Percentiles rank a stretch among this genome's conserved stretches.
These are phyloP conservation scores for Phylloscopus trochilus DNA, from an alignment of 2,113 vertebrate genomes.

Conservation along the genomic window DNA sequence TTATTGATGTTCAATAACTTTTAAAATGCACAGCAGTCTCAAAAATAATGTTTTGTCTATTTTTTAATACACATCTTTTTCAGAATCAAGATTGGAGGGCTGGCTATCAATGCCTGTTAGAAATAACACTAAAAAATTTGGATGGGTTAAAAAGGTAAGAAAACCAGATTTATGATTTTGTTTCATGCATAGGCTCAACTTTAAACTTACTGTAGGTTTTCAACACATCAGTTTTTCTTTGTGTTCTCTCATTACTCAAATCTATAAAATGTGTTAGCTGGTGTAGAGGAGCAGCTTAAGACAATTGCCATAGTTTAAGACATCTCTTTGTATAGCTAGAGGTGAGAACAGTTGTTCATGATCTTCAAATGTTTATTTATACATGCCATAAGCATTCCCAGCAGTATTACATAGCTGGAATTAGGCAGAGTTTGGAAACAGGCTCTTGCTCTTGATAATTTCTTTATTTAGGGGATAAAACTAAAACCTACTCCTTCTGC, in stretches of 20 bases:
- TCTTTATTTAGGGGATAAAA: not conserved
- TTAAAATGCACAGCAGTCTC: not conserved
- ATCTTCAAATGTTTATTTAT: not conserved
- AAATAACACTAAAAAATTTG: slow-evolving; percentile 97
- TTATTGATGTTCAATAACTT: not conserved
- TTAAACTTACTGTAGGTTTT: not conserved
- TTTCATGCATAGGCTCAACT: not conserved
- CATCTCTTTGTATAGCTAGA: not conserved
- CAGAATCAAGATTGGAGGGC: slow-evolving; percentile 91
- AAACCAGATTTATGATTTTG: not conserved
- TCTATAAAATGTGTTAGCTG: not conserved
- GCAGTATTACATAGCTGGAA: not conserved
- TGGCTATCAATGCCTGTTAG: slow-evolving; percentile 97
- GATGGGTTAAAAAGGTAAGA: slow-evolving; percentile 94
- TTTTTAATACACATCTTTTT: not conserved
- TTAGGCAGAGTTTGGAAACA: not conserved
- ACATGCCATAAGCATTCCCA: not conserved
- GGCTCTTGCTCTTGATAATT: not conserved
- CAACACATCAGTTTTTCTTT: not conserved
- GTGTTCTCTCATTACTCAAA: not conserved
- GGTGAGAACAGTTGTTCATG: not conserved
- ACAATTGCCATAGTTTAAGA: not conserved
- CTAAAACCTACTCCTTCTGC: not conserved
- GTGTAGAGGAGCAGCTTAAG: not conserved
- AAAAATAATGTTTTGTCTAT: not conserved